Conservation (phyloP, 2,797 vertebrate genomes). For the Cyprinodon diabolis region DNA sequence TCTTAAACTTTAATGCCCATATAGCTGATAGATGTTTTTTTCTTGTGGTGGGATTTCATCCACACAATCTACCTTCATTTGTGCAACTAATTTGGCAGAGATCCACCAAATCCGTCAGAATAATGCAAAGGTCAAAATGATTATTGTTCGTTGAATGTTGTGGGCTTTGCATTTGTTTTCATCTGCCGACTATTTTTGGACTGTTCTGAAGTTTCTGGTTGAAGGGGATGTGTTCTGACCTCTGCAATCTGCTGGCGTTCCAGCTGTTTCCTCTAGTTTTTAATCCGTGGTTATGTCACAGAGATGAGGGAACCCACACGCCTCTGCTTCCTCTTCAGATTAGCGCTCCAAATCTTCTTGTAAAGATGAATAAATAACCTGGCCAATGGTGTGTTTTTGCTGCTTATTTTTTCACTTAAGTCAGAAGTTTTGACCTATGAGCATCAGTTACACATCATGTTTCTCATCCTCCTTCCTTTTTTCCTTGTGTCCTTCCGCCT, state of each 20-base stretch:
- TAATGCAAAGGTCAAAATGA: slow-evolving; percentile 59
- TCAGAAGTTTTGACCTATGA: too few species aligned
- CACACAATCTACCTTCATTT: slow-evolving; percentile 55
- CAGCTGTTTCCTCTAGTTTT: slow-evolving; percentile 50
- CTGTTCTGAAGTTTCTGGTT: slow-evolving; percentile 38
- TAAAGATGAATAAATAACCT: slow-evolving; percentile 24
- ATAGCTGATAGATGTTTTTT: slow-evolving; percentile 47
- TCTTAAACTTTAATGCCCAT: slow-evolving; percentile 35
- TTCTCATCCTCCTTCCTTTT: neutral
- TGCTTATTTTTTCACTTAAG: neutral
- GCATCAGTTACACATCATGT: neutral
- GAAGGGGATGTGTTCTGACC: slow-evolving; percentile 31
- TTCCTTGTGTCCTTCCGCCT: neutral
- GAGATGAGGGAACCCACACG: slow-evolving; percentile 35
- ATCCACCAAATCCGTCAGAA: slow-evolving; percentile 54
- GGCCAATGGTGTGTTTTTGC: slow-evolving; percentile 1
- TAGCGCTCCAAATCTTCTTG: slow-evolving; percentile 19
- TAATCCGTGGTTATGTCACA: slow-evolving; percentile 66
- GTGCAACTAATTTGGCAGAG: slow-evolving; percentile 47
- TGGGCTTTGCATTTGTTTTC: slow-evolving; percentile 48
- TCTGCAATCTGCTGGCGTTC: slow-evolving; percentile 50
- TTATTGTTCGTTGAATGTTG: neutral
- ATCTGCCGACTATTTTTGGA: slow-evolving; percentile 39
- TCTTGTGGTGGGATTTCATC: slow-evolving; percentile 59
- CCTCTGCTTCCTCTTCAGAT: slow-evolving; percentile 12